Percentiles rank a stretch among this genome's conserved stretches.
These are phyloP conservation scores for Acrocera orbiculus DNA, from an alignment of 2,888 invertebrate species.

Conservation along the genomic window DNA sequence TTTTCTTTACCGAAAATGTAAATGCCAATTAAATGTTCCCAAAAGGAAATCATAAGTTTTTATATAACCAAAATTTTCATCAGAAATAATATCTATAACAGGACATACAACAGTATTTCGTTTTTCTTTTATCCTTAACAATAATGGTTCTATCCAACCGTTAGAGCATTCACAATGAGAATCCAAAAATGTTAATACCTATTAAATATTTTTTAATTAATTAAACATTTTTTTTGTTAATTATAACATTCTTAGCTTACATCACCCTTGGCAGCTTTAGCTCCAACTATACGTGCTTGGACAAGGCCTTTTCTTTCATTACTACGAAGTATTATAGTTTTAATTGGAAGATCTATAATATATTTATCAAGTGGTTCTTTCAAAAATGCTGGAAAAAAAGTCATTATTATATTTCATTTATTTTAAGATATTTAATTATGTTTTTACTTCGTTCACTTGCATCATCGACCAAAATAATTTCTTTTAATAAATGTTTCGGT, in stretches of 20 bases:
- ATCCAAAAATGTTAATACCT: constrained; percentile 75
- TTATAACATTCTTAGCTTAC: constrained; percentile 23
- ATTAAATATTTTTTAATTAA: not conserved
- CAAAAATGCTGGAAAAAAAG: constrained; percentile 37
- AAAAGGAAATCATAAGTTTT: constrained; percentile 83
- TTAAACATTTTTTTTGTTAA: no score
- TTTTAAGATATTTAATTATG: not conserved
- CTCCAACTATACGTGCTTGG: constrained; percentile 64
- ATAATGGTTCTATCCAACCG: constrained; percentile 63
- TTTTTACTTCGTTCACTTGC: constrained; percentile 61
- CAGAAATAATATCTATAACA: constrained; percentile 86
- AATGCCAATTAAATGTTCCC: constrained; percentile 97
- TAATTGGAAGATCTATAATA: constrained; percentile 40
- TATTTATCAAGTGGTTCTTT: constrained; percentile 48
- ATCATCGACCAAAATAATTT: constrained; percentile 80
- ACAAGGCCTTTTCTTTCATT: constrained; percentile 57
- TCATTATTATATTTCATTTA: not conserved
- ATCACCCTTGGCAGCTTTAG: constrained; percentile 49
- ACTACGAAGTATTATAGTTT: constrained; percentile 47
- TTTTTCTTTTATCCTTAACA: constrained; percentile 35
- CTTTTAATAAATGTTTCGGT: constrained; percentile 53
- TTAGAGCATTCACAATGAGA: constrained; percentile 88
- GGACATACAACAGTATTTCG: constrained; percentile 35
- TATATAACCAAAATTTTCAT: constrained; percentile 88
- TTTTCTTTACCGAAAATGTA: constrained; percentile 66